Conservation (phyloP, 2,888 invertebrate species). For the Ypsolopha sequella region DNA sequence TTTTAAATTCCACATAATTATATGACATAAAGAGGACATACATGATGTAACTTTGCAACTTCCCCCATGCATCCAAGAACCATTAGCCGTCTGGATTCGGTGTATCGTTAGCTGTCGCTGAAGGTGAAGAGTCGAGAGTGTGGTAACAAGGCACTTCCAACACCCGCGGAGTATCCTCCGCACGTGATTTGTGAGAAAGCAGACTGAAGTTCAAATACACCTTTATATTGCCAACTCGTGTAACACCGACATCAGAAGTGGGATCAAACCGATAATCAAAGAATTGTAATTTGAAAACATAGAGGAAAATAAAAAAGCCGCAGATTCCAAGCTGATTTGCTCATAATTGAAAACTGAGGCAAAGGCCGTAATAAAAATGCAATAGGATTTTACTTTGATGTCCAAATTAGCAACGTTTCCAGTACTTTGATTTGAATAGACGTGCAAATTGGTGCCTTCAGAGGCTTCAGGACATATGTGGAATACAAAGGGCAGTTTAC, state of each 20-base stretch:
- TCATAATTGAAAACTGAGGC: no score
- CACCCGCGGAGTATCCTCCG: not conserved
- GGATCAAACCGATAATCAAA: not conserved
- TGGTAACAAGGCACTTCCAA: constrained; percentile 3
- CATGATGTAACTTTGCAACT: no score
- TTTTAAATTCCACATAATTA: no score
- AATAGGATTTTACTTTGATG: no score
- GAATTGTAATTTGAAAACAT: not conserved
- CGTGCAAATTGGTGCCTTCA: not conserved
- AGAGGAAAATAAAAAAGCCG: not conserved
- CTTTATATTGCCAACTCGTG: no score
- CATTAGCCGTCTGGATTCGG: not conserved
- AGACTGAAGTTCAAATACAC: no score
- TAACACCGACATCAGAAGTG: not conserved
- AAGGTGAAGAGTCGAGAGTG: not conserved
- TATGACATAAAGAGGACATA: no score
- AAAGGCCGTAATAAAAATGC: no score
- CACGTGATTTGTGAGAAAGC: no score
- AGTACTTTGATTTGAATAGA: not conserved
- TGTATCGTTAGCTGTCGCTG: constrained; percentile 4
- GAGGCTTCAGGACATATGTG: not conserved
- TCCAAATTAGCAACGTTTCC: no score
- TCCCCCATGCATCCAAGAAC: not conserved
- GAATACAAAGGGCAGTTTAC: constrained; percentile 3
- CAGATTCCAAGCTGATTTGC: no score